Evolutionary conservation across 2,888 invertebrate genomes (phyloP).

Genomic region (Podabrus alpinus): DNA sequence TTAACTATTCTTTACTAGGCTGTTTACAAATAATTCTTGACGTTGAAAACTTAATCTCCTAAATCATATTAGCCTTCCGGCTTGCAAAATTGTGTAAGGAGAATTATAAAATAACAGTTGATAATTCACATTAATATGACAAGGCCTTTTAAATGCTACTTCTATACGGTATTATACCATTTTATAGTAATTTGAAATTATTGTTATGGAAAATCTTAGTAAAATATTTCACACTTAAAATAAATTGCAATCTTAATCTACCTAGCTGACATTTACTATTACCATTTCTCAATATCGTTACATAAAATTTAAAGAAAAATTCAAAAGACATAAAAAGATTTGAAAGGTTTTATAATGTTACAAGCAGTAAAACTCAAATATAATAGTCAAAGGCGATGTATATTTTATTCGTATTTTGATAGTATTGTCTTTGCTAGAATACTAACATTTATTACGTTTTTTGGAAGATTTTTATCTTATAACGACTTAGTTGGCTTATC

Average conservation of each 20-base stretch:
- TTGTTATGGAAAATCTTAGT: neutral
- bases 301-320: conserved; percentile 11
- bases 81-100: neutral
- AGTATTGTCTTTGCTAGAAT: conserved; percentile 9
- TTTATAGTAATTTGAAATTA: neutral
- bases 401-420: conserved; percentile 27
- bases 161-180: neutral
- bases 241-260: neutral
- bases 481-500: neutral
- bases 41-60: conserved; percentile 8
- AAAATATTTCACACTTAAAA: neutral
- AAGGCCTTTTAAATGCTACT: neutral
- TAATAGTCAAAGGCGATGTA: conserved; percentile 30
- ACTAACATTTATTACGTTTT: neutral
- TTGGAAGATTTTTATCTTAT: neutral
- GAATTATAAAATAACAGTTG: conserved; percentile 11
- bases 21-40: conserved; percentile 3
- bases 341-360: conserved; percentile 20
- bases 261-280: neutral
- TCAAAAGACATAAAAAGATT: conserved; percentile 3
- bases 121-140: conserved; percentile 22
- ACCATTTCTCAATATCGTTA: neutral
- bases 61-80: conserved; percentile 9
- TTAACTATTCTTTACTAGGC: conserved; percentile 1
- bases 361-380: conserved; percentile 30